Evolutionary conservation across 1,140 invertebrate species (phyloP).

Genomic region (Nasonia giraulti): DNA sequence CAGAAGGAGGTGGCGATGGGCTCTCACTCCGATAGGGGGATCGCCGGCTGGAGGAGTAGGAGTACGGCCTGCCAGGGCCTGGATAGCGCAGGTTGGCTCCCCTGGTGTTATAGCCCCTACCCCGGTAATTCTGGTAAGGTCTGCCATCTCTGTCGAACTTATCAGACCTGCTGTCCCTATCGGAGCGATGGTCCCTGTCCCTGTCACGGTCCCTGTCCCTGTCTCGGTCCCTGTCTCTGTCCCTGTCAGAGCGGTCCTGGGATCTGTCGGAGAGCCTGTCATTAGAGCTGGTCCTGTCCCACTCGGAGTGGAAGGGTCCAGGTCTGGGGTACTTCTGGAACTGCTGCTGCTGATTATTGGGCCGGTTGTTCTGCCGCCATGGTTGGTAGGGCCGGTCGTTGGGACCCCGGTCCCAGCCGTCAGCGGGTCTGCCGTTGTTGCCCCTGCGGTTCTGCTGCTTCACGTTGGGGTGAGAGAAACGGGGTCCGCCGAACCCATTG

Average conservation of each 20-base stretch:
- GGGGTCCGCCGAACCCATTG: conserved; percentile 48
- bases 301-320: conserved; percentile 37
- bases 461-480: conserved; percentile 37
- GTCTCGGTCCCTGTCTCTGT: conserved; percentile 28
- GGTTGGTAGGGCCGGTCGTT: conserved; percentile 24
- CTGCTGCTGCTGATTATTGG: not conserved
- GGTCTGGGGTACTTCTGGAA: conserved; percentile 7
- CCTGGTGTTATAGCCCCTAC: conserved; percentile 34
- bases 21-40: conserved; percentile 27
- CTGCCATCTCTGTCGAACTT: conserved; percentile 36
- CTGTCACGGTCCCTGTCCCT: conserved; percentile 28
- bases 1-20: not conserved
- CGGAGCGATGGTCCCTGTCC: conserved; percentile 32
- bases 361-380: conserved; percentile 35
- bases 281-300: conserved; percentile 42
- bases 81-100: conserved; percentile 29
- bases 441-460: conserved; percentile 40
- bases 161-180: conserved; percentile 13
- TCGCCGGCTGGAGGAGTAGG: not conserved
- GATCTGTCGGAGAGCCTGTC: conserved; percentile 40
- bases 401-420: conserved; percentile 12
- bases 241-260: conserved; percentile 20
- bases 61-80: conserved; percentile 48
- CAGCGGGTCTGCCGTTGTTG: conserved; percentile 18
- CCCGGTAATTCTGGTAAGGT: conserved; percentile 46